Conservation (phyloP, 2,888 invertebrate genomes). For the Drosophila pseudotalamancana region DNA sequence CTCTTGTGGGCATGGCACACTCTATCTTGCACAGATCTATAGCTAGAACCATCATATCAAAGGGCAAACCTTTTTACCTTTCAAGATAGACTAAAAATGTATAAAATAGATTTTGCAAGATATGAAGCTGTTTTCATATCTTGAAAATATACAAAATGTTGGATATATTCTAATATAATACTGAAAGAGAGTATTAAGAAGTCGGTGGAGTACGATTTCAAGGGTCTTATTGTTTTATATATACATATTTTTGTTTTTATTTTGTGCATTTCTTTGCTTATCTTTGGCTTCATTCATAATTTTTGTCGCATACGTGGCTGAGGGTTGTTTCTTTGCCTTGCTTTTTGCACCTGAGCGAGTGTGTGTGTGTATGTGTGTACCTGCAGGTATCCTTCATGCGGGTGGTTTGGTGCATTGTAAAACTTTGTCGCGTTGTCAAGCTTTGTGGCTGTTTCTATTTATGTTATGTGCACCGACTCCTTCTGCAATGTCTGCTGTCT, state of each 20-base stretch:
- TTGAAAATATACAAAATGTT: no score
- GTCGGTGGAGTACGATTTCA: no score
- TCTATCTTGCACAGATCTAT: no score
- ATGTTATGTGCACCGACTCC: slow-evolving; percentile 40
- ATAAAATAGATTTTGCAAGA: no score
- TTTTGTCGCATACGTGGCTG: slow-evolving; percentile 56
- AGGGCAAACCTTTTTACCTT: no score
- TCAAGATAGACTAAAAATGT: no score
- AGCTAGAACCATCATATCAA: no score
- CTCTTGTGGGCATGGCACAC: no score
- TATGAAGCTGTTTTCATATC: no score
- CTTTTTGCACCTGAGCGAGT: slow-evolving; percentile 40
- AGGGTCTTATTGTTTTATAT: no score
- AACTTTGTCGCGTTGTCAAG: slow-evolving; percentile 71
- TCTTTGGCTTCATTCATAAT: slow-evolving; percentile 77
- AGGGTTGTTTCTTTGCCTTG: slow-evolving; percentile 45
- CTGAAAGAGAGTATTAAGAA: no score
- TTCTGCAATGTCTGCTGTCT: slow-evolving; percentile 58
- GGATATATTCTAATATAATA: no score
- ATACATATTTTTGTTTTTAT: slow-evolving; percentile 22
- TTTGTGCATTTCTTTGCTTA: slow-evolving; percentile 42
- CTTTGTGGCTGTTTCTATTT: slow-evolving; percentile 71
- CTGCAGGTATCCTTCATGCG: slow-evolving; percentile 51
- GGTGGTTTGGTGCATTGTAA: slow-evolving; percentile 34
- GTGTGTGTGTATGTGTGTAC: slow-evolving; percentile 7